Percentiles rank a stretch among this genome's conserved stretches.
phyloP scores from a whole-genome alignment of 1,140 invertebrate genomes.

The Eumeta japonica region DNA sequence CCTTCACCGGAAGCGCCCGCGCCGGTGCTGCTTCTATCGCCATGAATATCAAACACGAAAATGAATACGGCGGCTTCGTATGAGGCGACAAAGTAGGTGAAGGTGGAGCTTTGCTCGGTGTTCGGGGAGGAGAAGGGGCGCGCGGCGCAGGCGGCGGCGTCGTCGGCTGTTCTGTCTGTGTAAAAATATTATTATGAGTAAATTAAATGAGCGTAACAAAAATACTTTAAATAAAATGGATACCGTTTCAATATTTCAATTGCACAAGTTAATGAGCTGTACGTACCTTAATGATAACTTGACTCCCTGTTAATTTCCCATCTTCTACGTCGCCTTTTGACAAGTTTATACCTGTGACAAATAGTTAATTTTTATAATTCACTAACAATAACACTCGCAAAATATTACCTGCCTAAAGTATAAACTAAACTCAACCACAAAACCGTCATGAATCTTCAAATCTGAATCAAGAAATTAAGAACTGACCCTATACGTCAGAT shows the following conservation, averaged over 20 bases:
- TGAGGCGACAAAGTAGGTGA: slow-evolving; percentile 46
- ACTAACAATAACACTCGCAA: not conserved
- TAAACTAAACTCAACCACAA: no score
- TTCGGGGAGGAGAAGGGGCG: slow-evolving; percentile 40
- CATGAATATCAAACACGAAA: slow-evolving; percentile 96
- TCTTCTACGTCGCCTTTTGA: slow-evolving; percentile 48
- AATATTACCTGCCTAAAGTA: no score
- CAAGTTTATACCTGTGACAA: slow-evolving; percentile 56
- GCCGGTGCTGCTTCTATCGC: slow-evolving; percentile 89
- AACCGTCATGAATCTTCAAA: no score
- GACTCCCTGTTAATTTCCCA: slow-evolving; percentile 35
- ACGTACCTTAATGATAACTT: slow-evolving; percentile 42
- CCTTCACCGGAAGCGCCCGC: slow-evolving; percentile 90
- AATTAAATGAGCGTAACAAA: no score
- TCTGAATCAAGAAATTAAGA: no score
- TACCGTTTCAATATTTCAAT: no score
- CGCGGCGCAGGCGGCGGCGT: slow-evolving; percentile 32
- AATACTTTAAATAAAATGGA: no score
- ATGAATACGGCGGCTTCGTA: slow-evolving; percentile 92
- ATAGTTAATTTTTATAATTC: slow-evolving; percentile 8
- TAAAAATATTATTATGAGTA: slow-evolving; percentile 7
- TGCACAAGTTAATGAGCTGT: no score
- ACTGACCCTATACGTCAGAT: no score
- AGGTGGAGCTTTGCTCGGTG: slow-evolving; percentile 40
- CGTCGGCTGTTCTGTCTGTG: slow-evolving; percentile 28